Percentiles rank a stretch among this genome's conserved stretches.
Evolutionary conservation across 2,888 invertebrate species (phyloP).

Genomic region (Agonum fuliginosum): DNA sequence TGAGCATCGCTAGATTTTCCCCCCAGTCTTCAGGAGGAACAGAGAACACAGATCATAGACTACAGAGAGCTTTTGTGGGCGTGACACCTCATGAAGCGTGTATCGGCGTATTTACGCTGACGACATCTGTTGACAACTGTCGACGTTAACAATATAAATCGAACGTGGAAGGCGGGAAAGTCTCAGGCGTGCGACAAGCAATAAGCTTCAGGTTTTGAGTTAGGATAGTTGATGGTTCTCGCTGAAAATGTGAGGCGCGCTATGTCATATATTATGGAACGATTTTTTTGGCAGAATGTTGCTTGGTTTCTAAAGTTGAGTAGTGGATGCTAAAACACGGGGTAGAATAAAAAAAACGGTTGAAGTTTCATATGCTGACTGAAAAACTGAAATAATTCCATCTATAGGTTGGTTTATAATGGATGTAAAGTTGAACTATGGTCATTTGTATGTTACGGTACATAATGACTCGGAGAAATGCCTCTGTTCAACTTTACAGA

Average conservation of each 20-base stretch:
- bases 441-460: no score
- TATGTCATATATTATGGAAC: background rate
- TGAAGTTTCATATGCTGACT: no score
- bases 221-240: background rate
- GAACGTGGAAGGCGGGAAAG: conserved; percentile 40
- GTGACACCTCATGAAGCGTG: background rate
- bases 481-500: no score
- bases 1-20: no score
- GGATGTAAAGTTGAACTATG: no score
- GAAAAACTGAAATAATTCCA: no score
- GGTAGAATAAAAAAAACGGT: no score
- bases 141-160: conserved; percentile 48
- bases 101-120: conserved; percentile 35
- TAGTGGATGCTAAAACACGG: background rate
- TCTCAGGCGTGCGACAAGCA: conserved; percentile 30
- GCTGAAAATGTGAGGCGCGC: background rate
- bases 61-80: no score
- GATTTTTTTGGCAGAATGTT: background rate
- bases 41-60: no score
- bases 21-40: no score
- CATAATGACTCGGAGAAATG: no score
- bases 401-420: no score
- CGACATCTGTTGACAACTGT: conserved; percentile 53
- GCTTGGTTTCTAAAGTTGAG: background rate
- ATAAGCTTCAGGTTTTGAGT: conserved; percentile 5